phyloP scores from a whole-genome alignment of 2,888 invertebrate species.

The Tachystola acroxantha region DNA sequence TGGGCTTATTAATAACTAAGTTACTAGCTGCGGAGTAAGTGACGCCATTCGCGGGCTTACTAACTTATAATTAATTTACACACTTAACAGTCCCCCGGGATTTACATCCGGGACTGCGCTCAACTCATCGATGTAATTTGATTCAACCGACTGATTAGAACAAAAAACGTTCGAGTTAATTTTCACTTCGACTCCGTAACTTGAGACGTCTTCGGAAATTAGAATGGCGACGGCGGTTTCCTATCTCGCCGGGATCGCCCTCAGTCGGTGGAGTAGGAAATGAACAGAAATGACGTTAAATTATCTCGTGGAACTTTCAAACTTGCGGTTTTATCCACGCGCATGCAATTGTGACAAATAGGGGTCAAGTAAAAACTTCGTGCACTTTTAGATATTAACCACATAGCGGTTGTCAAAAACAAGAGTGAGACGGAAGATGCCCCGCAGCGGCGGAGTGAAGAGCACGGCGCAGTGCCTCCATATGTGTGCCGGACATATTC shows the following conservation, averaged over 20 bases:
- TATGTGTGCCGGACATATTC: too few relatives aligned
- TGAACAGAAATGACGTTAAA: too few relatives aligned
- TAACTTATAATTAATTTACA: conserved; percentile 44
- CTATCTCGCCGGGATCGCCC: not conserved
- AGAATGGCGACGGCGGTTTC: not conserved
- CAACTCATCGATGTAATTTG: conserved; percentile 22
- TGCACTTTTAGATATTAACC: too few relatives aligned
- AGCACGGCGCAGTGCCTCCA: too few relatives aligned
- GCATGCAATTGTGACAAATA: too few relatives aligned
- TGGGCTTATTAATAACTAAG: conserved; percentile 40
- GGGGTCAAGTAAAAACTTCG: too few relatives aligned
- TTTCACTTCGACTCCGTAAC: conserved; percentile 15
- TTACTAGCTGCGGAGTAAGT: conserved; percentile 20
- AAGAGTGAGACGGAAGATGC: too few relatives aligned
- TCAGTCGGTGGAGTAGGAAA: too few relatives aligned
- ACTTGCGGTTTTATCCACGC: too few relatives aligned
- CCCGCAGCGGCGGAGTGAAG: too few relatives aligned
- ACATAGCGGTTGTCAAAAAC: too few relatives aligned
- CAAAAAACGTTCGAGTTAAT: conserved; percentile 26
- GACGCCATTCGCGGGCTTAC: conserved; percentile 23
- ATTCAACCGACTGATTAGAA: conserved; percentile 25
- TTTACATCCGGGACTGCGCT: conserved; percentile 18
- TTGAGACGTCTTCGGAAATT: not conserved
- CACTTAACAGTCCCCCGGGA: conserved; percentile 28
- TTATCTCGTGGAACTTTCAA: too few relatives aligned